Base-by-base conservation (phyloP, 2,888 invertebrate species). In the Biston stratarius region DNA sequence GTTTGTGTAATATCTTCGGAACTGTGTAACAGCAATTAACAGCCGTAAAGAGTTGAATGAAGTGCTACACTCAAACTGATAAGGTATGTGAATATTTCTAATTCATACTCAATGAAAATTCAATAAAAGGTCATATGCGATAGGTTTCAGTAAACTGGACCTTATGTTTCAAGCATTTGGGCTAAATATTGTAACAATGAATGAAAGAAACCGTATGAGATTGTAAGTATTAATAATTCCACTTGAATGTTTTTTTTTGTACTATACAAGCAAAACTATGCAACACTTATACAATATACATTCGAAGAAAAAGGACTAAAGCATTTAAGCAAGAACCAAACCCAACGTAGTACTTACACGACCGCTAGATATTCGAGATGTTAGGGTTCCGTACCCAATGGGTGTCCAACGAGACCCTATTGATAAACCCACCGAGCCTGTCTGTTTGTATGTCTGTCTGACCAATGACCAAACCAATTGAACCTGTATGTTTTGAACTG, bases 11-110 rank as follows among this genome's bases (percentile, higher is more conserved):
- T 40, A 36, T 68, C 0, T 55, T 69, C 8, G 36, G 10, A 42
- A 49, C 48, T 61, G 58, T 24, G 60, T 60, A 74, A 61, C 61
- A 65, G 65, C 64, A 48, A 33, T n/a, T 10, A 55, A 67, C 48
- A 33, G 15, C 44, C 12, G 55, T 45, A n/a, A 66, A 61, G 40
- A 64, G 62, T 56, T 51, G 45, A 49, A 47, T 36, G 53, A 51
- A 65, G 38, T 56, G 52, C 55, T 45, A 58, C 36, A 47, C 15
- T 70, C 52, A 58, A 67, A 67, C 51, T 67, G 48, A 48, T 34
- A 69, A 75, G 75, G 75, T 74, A 70, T 67, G 70, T 60, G 66
- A 73, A 64, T 70, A 56, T 45, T 73, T 60, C 68, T 71, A 72
- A 73, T 72, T 73, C 67, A 69, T 70, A 55, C 71, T 70, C 65